A percentile compares a stretch with the other conserved stretches of the same genome.
Evolutionary conservation across 2,113 vertebrate genomes (phyloP).

Genomic region (Archocentrus centrarchus): DNA sequence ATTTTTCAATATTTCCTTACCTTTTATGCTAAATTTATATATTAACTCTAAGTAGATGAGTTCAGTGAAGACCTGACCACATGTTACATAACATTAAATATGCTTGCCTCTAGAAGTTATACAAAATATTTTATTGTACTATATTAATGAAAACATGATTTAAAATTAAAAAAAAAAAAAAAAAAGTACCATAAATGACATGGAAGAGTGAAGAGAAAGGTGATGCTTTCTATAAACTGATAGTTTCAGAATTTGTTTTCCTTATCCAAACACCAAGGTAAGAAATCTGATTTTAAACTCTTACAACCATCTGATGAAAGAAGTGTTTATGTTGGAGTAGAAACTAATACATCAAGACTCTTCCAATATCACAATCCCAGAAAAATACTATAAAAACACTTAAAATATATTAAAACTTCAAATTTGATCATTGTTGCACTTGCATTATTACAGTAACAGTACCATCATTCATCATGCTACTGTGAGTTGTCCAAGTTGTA

Average conservation of each 20-base stretch:
- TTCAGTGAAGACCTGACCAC: background rate
- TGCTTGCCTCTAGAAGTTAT: background rate
- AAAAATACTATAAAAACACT: background rate
- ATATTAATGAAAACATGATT: too few relatives aligned
- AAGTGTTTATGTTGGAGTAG: background rate
- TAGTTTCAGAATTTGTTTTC: background rate
- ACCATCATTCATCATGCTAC: rapidly evolving
- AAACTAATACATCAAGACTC: background rate
- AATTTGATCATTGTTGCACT: background rate
- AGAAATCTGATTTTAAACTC: background rate
- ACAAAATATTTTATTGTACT: background rate
- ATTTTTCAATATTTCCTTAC: too few relatives aligned
- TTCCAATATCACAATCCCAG: rapidly evolving
- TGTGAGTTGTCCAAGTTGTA: background rate
- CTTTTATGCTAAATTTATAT: too few relatives aligned
- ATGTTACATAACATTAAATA: background rate
- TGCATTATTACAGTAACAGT: background rate
- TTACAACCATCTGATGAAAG: background rate
- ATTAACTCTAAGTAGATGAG: background rate
- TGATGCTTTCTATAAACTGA: background rate
- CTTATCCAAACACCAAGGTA: background rate
- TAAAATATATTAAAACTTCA: background rate
- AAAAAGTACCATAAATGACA: background rate
- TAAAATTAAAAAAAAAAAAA: background rate
- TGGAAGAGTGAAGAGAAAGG: background rate